phyloP scores from a whole-genome alignment of 2,888 invertebrate species.

The Synanthedon tipuliformis region DNA sequence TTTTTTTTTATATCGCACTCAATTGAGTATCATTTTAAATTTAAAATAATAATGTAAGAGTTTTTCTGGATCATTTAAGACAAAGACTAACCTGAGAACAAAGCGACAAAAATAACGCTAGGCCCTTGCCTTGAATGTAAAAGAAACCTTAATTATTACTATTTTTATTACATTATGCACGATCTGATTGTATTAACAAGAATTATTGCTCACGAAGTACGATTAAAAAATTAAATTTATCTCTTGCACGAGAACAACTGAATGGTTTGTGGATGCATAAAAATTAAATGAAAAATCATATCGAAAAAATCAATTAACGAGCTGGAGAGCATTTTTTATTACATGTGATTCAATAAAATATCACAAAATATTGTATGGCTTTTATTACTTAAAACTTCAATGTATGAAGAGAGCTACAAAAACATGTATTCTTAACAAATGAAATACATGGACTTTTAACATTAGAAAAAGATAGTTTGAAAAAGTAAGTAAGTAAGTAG shows the following conservation, averaged over 20 bases:
- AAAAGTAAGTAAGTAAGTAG: too few relatives aligned
- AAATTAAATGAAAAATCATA: neutral
- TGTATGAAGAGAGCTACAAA: too few relatives aligned
- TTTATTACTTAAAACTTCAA: neutral
- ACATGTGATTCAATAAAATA: conserved; percentile 46
- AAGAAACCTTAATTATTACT: neutral
- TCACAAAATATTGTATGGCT: conserved; percentile 4
- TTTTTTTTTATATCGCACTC: too few relatives aligned
- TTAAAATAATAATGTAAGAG: neutral
- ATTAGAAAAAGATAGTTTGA: too few relatives aligned
- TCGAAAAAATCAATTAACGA: neutral
- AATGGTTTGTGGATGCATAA: conserved; percentile 6
- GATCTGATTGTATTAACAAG: conserved; percentile 17
- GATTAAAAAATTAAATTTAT: conserved; percentile 17
- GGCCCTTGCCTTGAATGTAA: conserved; percentile 1
- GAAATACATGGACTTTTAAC: too few relatives aligned
- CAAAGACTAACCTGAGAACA: too few relatives aligned
- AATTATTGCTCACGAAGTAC: conserved; percentile 26
- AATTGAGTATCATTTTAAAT: neutral
- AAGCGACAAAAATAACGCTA: too few relatives aligned
- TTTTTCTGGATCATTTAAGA: too few relatives aligned
- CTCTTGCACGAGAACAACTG: conserved; percentile 15
- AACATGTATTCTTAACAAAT: too few relatives aligned
- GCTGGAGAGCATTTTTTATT: conserved; percentile 30
- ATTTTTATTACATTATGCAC: conserved; percentile 6